Base-by-base conservation (phyloP, 2,888 invertebrate species). In the Cephus spinipes region DNA sequence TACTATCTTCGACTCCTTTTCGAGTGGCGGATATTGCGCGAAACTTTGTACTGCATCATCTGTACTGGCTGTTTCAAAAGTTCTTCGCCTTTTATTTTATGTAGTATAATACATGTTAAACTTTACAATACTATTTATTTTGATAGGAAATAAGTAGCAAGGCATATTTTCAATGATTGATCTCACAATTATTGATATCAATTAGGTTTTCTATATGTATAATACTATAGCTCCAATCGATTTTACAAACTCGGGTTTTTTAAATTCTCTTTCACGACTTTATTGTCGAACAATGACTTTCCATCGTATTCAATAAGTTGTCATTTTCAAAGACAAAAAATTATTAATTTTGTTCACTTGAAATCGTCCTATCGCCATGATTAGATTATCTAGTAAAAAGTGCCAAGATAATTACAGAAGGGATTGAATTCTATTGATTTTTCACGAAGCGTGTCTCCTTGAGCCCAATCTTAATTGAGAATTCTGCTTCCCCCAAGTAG, bases 291-390 rank as follows among this genome's bases (percentile, higher is more conserved):
- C 40, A 40, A 40, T 40, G 23, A 40, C 12, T 40, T 55, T 23
- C 1, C 9, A 23, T 55, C 2, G 23, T 55, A 55, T 55, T 40
- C 6, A 6, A 15, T 34, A 74, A 12, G n/a, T 35, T 23, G 6
- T 33, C 15, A 34, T 30, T 33, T 75, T 75, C 12, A 15, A 75
- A 75, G 11, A 35, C 1, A 30, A 75, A 81, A 78, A 9, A 23
- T 36, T 79, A 81, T 82, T 75, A 15, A 23, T 9, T 55, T 55
- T 23, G 23, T 9, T 9, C 9, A 23, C 55, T 55, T 23, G 9
- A 9, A 55, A 55, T 55, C 55, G 23, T 55, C 2, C 9, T 55
- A 55, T 55, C 15, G 23, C 23, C 23, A 55, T 23, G 23, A 23
- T 23, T 6, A 55, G 23, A 23, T 55, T 55, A 55, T 55, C 55